phyloP scores from a whole-genome alignment of 2,888 invertebrate genomes.

The Xanthia icteritia region DNA sequence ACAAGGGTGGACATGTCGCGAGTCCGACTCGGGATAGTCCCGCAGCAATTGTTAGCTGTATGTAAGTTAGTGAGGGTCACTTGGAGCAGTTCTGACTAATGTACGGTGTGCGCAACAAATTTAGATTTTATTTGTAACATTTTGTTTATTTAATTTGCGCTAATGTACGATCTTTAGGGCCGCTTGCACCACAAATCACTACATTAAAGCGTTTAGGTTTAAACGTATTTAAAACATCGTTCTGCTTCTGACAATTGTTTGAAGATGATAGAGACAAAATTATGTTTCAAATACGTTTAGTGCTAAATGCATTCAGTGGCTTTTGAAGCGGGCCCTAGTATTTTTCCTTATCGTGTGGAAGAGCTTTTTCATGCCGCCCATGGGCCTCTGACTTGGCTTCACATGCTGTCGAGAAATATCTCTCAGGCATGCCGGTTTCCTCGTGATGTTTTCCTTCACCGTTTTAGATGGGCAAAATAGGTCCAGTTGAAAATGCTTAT shows the following conservation, averaged over 20 bases:
- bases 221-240: not conserved
- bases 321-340: not conserved
- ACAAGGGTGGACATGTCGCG: conserved; percentile 61
- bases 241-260: not conserved
- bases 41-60: conserved; percentile 68
- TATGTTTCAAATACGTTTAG: not conserved
- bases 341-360: no score
- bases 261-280: not conserved
- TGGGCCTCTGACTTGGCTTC: no score
- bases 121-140: not conserved
- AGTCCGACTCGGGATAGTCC: conserved; percentile 60
- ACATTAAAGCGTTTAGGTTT: not conserved
- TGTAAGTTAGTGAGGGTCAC: conserved; percentile 66
- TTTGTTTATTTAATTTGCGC: not conserved
- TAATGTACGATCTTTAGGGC: not conserved
- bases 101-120: conserved; percentile 72
- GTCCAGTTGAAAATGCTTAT: not conserved
- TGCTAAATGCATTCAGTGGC: not conserved
- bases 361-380: no score
- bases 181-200: not conserved
- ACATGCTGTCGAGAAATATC: no score
- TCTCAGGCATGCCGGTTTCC: no score
- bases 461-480: not conserved
- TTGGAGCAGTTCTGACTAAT: conserved; percentile 67
- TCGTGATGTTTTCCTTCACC: no score